Percentiles rank a stretch among this genome's conserved stretches.
Evolutionary conservation across 2,797 vertebrate genomes (phyloP).

Genomic region (Lycodopsis pacificus): DNA sequence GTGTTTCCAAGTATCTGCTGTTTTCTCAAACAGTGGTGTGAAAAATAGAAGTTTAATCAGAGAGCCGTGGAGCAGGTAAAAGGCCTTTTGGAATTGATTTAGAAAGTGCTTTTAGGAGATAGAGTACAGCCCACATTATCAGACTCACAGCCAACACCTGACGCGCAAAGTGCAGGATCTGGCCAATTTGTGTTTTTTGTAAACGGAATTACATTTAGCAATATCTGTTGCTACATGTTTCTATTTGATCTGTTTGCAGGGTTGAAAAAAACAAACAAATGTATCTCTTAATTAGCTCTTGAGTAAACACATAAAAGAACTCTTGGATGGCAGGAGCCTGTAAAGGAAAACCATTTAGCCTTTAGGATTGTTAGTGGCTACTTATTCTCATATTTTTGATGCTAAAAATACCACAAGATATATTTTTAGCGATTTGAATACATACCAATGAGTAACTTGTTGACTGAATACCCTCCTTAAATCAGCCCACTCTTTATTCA

Average conservation of each 20-base stretch:
- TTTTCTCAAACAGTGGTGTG: neutral
- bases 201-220: neutral
- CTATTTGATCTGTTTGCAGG: neutral
- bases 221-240: constrained; percentile 11
- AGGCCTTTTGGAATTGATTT: neutral
- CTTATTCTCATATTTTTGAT: constrained; percentile 21
- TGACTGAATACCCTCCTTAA: constrained; percentile 32
- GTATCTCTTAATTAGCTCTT: neutral
- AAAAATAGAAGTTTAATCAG: neutral
- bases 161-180: neutral
- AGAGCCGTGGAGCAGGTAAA: constrained; percentile 2
- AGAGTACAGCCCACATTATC: neutral
- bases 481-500: constrained; percentile 42
- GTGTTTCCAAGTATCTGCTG: constrained; percentile 4
- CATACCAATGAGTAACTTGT: constrained; percentile 6
- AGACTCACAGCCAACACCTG: constrained; percentile 6
- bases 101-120: neutral
- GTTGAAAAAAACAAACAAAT: neutral
- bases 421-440: constrained; percentile 32
- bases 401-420: neutral
- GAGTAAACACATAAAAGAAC: neutral
- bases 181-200: neutral
- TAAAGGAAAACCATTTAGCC: neutral
- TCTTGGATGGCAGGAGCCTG: neutral
- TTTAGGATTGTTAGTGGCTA: constrained; percentile 21